phyloP scores from a whole-genome alignment of 2,113 vertebrate species.

The Garra rufa region DNA sequence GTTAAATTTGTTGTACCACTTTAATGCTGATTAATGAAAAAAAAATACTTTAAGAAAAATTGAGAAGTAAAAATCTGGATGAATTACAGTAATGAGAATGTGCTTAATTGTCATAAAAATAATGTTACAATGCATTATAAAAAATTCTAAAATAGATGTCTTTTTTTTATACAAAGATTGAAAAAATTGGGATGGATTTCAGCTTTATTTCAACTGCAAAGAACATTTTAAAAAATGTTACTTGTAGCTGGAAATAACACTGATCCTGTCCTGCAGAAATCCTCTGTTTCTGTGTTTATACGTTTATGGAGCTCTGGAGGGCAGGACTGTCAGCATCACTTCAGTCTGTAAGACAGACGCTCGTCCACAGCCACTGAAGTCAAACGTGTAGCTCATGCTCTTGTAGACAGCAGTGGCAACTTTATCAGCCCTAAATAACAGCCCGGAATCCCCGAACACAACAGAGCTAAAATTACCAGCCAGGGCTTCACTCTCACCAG shows the following conservation, averaged over 20 bases:
- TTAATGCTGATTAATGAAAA: too few relatives aligned
- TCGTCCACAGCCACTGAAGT: neutral
- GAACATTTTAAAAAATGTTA: too few relatives aligned
- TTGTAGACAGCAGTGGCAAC: neutral
- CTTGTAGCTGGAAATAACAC: neutral
- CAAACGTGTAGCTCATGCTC: neutral
- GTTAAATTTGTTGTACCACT: too few relatives aligned
- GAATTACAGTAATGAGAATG: too few relatives aligned
- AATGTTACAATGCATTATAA: too few relatives aligned
- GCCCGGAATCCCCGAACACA: neutral
- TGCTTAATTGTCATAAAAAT: too few relatives aligned
- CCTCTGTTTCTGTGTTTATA: neutral
- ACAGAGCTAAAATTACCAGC: neutral
- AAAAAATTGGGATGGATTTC: too few relatives aligned
- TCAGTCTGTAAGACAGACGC: neutral
- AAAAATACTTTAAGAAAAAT: too few relatives aligned
- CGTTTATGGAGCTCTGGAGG: neutral
- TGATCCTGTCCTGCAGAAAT: neutral
- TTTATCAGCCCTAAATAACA: slow-evolving; percentile 1
- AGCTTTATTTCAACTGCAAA: too few relatives aligned
- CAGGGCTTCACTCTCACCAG: neutral
- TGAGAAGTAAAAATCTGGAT: too few relatives aligned
- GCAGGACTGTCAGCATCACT: neutral
- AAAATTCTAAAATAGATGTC: too few relatives aligned
- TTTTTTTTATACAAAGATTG: too few relatives aligned